A percentile compares a stretch with the other conserved stretches of the same genome.
Conservation (phyloP, 2,797 vertebrate genomes). For the Amniataba percoides region DNA sequence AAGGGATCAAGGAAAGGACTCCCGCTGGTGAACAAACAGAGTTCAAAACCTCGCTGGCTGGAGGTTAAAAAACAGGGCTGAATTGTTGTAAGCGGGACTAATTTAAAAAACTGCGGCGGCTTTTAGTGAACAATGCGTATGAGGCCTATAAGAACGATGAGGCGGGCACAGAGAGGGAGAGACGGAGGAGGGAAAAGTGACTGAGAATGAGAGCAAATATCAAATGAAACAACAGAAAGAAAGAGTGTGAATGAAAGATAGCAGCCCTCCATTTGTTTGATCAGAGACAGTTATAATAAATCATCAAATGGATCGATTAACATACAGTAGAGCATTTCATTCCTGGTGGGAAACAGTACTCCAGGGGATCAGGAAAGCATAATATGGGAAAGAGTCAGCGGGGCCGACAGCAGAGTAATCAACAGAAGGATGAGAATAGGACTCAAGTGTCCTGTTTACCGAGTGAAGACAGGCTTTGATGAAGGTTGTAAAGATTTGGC, state of each 20-base stretch:
- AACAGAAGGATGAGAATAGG: conserved; percentile 45
- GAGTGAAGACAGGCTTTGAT: conserved; percentile 50
- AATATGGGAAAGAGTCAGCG: conserved; percentile 20
- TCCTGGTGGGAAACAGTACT: conserved; percentile 1
- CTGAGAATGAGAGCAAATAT: neutral
- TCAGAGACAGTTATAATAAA: neutral
- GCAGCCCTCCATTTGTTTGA: neutral
- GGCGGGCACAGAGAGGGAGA: neutral
- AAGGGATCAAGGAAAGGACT: conserved; percentile 74
- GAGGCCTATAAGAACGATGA: conserved; percentile 9
- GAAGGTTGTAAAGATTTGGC: conserved; percentile 34
- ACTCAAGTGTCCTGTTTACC: conserved; percentile 65
- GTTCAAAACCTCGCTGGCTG: conserved; percentile 62
- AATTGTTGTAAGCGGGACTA: conserved; percentile 42
- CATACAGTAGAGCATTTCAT: neutral
- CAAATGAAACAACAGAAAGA: conserved; percentile 16
- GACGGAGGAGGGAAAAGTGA: neutral
- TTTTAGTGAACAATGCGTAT: conserved; percentile 38
- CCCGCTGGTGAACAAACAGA: conserved; percentile 78
- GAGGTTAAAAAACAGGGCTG: conserved; percentile 58
- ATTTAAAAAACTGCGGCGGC: conserved; percentile 45
- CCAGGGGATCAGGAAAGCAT: neutral
- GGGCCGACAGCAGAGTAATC: conserved; percentile 34
- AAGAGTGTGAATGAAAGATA: neutral
- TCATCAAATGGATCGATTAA: neutral